Evolutionary conservation across 2,888 invertebrate genomes (phyloP), one percentile per base, ranked within the genome.

Genomic region (Trimorus sp.): DNA sequence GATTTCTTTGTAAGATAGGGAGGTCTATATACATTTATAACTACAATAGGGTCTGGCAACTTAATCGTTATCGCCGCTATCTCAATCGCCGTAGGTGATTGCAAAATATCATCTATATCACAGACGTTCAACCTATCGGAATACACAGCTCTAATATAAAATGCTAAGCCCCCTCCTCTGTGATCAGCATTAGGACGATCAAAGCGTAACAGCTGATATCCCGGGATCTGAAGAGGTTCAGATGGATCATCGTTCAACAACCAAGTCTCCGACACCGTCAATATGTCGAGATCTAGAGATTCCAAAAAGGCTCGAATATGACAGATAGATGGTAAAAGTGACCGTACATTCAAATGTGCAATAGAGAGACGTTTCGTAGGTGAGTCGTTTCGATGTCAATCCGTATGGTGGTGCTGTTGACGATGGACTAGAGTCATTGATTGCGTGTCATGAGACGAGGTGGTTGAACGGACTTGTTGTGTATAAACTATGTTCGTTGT

Each of bases 11-110:
- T 12, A 4, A 56, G 38, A 56, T 56, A 38, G 12, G 56, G 56
- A 4, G 56, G 56, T n/a, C 56, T 9, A 56, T 56, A 56, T 5
- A 56, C 56, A 38, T 56, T 56, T 0, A 56, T 37, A n/a, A 56
- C 14, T 1, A 7, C 7, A 2, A 51, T 51, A 51, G 51, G 51
- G 7, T 51, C 51, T 2, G 12, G 51, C 1, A 14, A 7, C 1
- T 51, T 51, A 2, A 51, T n/a, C 12, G 1, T 51, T 14, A 51
- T 14, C 7, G 51, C 51, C 1, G 51, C 51, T 7, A 51, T 2
- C 14, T 51, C 51, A 7, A 51, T n/a, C 14, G 51, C 12, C 1
- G 51, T 14, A n/a, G 14, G 14, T 14, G 51, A 51, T 12, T 51
- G 12, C 1, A 51, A 12, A 9, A 14, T n/a, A 14, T 7, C 7